A percentile compares a stretch with the other conserved stretches of the same genome.
Conservation (phyloP, 2,888 invertebrate genomes). For the Sminthurides aquaticus region DNA sequence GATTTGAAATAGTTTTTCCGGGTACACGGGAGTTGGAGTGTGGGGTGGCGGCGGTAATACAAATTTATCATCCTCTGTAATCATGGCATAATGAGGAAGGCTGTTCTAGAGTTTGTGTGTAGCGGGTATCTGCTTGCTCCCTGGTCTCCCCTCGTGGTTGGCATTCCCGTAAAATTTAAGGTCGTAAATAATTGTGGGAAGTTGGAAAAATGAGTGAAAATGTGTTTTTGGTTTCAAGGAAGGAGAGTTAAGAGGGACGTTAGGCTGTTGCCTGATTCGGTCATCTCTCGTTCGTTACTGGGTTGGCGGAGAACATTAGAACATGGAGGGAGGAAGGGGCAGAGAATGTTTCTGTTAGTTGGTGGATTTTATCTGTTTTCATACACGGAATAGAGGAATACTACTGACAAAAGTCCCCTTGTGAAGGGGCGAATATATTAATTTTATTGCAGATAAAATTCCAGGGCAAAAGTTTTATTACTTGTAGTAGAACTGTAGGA, state of each 20-base stretch:
- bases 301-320: neutral
- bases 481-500: neutral
- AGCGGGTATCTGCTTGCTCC: neutral
- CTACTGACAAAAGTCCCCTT: neutral
- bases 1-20: neutral
- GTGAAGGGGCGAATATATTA: conserved; percentile 4
- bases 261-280: too few species aligned
- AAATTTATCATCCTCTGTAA: conserved; percentile 21
- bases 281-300: too few species aligned
- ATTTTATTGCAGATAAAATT: conserved; percentile 2
- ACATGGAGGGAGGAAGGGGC: neutral
- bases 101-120: conserved; percentile 17
- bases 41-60: conserved; percentile 3
- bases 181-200: neutral
- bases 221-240: too few species aligned
- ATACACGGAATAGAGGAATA: neutral
- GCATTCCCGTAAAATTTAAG: neutral
- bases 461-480: conserved; percentile 1
- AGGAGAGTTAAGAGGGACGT: too few species aligned
- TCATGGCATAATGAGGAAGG: conserved; percentile 16
- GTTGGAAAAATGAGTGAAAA: neutral
- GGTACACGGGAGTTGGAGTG: too few species aligned
- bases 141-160: neutral
- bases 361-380: neutral
- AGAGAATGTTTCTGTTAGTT: too few species aligned